Evolutionary conservation across 1,140 invertebrate species (phyloP).

Genomic region (Bombus polaris): DNA sequence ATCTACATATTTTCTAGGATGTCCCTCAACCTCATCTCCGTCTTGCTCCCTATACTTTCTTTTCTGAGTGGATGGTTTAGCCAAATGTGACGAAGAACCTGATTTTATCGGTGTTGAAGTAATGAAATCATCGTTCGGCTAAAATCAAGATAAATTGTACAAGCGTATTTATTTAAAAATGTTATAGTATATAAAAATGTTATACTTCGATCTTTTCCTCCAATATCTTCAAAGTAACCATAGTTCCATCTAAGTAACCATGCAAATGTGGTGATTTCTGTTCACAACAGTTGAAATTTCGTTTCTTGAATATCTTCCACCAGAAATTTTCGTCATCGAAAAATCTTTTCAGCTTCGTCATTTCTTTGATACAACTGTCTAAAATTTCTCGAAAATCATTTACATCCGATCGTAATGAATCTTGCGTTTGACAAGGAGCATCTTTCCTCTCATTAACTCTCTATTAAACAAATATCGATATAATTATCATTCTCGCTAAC

Average conservation of each 20-base stretch:
- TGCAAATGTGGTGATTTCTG: conserved; percentile 64
- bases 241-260: conserved; percentile 61
- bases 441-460: neutral
- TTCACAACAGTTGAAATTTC: conserved; percentile 56
- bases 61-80: neutral
- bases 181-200: neutral
- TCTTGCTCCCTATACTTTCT: neutral
- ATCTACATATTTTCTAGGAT: neutral
- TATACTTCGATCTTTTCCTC: conserved; percentile 42
- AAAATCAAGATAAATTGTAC: neutral
- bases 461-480: neutral
- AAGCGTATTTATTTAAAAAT: too few species aligned
- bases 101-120: neutral
- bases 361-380: conserved; percentile 39
- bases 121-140: neutral
- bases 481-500: neutral
- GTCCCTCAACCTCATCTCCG: neutral
- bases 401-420: conserved; percentile 31
- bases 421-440: neutral
- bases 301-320: conserved; percentile 54
- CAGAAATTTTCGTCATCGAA: conserved; percentile 54
- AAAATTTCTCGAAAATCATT: conserved; percentile 18
- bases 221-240: conserved; percentile 57
- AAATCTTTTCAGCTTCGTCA: conserved; percentile 54
- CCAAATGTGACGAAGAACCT: neutral